Conservation (phyloP, 1,140 invertebrate species). For the Dreissena rostriformis region DNA sequence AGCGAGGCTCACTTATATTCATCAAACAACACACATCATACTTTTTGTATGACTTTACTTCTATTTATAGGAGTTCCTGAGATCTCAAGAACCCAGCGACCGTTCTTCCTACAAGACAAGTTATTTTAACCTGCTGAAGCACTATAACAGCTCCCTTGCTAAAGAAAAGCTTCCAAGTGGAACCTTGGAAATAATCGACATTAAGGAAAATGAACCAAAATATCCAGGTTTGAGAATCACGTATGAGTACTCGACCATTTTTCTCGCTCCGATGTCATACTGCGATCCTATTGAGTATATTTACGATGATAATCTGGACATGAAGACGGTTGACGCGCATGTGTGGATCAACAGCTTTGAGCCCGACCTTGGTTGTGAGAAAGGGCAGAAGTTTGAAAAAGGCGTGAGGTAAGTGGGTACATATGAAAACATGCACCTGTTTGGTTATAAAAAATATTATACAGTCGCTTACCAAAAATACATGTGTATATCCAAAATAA, state of each 20-base stretch:
- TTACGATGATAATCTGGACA: conserved; percentile 81
- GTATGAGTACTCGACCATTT: conserved; percentile 81
- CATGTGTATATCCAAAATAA: too few species aligned
- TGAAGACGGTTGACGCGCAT: conserved; percentile 81
- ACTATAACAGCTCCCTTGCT: conserved; percentile 77
- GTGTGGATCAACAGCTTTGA: conserved; percentile 80
- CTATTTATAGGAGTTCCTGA: conserved; percentile 75
- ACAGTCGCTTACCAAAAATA: too few species aligned
- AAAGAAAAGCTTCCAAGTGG: conserved; percentile 70
- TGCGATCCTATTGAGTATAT: conserved; percentile 82
- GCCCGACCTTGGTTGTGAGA: conserved; percentile 77
- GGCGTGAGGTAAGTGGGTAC: conserved; percentile 77
- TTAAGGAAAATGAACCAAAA: conserved; percentile 77
- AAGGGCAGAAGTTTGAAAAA: conserved; percentile 76
- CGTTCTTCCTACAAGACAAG: conserved; percentile 72
- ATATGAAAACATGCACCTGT: too few species aligned
- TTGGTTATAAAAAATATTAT: too few species aligned
- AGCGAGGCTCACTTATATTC: too few species aligned
- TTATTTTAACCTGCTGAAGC: conserved; percentile 81
- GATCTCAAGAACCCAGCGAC: conserved; percentile 80
- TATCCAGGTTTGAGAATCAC: conserved; percentile 77
- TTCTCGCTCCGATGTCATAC: conserved; percentile 80
- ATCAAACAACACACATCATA: too few species aligned
- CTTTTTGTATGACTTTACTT: not conserved
- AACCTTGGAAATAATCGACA: conserved; percentile 77